Evolutionary conservation across 2,888 invertebrate species (phyloP).

Genomic region (Heliconius cydno): DNA sequence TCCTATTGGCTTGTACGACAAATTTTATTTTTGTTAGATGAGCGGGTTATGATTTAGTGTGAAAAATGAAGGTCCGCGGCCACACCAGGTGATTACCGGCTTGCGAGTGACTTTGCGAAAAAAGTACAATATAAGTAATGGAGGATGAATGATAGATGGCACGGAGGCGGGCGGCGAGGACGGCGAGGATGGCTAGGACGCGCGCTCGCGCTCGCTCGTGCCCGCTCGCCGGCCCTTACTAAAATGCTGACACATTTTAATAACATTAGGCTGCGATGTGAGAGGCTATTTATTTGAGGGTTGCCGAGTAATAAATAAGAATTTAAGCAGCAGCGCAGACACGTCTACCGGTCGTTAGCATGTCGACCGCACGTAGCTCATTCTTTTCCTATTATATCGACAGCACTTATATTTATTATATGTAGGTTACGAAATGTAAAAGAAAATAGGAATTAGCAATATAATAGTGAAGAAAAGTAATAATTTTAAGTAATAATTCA

Average conservation of each 20-base stretch:
- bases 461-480: not conserved
- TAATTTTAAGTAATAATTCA: not conserved
- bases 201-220: slow-evolving; percentile 58
- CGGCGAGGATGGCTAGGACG: slow-evolving; percentile 13
- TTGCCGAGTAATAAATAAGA: slow-evolving; percentile 77
- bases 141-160: slow-evolving; percentile 84
- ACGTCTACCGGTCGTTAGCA: slow-evolving; percentile 74
- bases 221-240: slow-evolving; percentile 61
- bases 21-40: slow-evolving; percentile 82
- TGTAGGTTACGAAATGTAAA: slow-evolving; percentile 31
- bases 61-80: slow-evolving; percentile 80
- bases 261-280: slow-evolving; percentile 79
- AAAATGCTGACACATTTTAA: slow-evolving; percentile 84
- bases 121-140: slow-evolving; percentile 84
- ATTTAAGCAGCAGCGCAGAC: slow-evolving; percentile 74
- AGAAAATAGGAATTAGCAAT: slow-evolving; percentile 15
- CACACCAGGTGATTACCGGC: slow-evolving; percentile 83
- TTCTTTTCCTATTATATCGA: slow-evolving; percentile 69
- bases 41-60: slow-evolving; percentile 82
- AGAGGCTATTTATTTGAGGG: slow-evolving; percentile 81
- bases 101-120: slow-evolving; percentile 82
- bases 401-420: slow-evolving; percentile 52
- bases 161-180: slow-evolving; percentile 57
- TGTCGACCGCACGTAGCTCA: slow-evolving; percentile 70
- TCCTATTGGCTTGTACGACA: slow-evolving; percentile 81